These are phyloP conservation scores for Megathymus violae DNA, from an alignment of 1,140 invertebrate species.

Conservation along the genomic window DNA sequence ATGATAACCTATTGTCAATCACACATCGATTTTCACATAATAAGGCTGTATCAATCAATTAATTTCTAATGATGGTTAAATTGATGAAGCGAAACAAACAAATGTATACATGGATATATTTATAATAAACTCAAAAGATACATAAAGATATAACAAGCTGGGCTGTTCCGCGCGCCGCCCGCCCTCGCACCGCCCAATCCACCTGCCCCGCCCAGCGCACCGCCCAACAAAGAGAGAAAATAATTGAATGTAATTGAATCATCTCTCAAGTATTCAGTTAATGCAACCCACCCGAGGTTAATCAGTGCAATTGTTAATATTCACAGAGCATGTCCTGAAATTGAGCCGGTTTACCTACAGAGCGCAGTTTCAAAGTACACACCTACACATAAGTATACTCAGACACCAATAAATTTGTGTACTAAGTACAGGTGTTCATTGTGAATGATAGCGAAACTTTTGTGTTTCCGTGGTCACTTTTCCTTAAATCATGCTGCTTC, in stretches of 20 bases:
- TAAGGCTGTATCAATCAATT: too few species aligned
- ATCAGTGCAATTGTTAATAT: slow-evolving; percentile 67
- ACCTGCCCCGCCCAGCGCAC: slow-evolving; percentile 57
- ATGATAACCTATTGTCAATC: too few species aligned
- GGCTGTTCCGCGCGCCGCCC: slow-evolving; percentile 59
- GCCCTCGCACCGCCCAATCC: slow-evolving; percentile 55
- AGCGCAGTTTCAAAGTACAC: neutral
- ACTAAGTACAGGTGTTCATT: too few species aligned
- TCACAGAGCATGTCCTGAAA: slow-evolving; percentile 20
- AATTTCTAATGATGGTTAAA: too few species aligned
- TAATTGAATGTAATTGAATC: slow-evolving; percentile 77
- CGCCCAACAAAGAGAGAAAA: slow-evolving; percentile 58
- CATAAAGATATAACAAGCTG: slow-evolving; percentile 42
- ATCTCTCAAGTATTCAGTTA: slow-evolving; percentile 68
- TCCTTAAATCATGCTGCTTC: too few species aligned
- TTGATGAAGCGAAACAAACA: too few species aligned
- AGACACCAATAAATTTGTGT: too few species aligned
- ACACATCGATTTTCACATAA: too few species aligned
- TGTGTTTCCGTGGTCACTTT: too few species aligned
- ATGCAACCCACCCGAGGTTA: slow-evolving; percentile 39
- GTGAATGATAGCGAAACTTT: neutral
- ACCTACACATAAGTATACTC: neutral
- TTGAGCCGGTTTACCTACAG: slow-evolving; percentile 6
- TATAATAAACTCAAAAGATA: slow-evolving; percentile 14
- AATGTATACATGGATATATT: too few species aligned